Base-by-base conservation (phyloP, 2,797 vertebrate species). In the Epinephelus malabaricus region DNA sequence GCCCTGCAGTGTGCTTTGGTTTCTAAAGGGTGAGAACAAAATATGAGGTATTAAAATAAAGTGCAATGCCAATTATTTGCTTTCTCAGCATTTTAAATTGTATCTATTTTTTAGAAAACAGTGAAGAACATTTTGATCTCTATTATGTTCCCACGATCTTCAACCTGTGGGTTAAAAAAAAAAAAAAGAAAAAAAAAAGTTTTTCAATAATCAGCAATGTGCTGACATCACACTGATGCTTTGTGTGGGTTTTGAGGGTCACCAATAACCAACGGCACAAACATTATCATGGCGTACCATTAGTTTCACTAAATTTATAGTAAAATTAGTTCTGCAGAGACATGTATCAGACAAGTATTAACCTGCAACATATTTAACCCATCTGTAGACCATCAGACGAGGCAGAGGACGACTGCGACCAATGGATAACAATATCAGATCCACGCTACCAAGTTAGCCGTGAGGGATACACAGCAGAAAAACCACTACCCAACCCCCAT, bases 381-480 rank as follows among this genome's bases (percentile, higher is more conserved):
- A 72, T 74, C 61, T 62, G 69, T 25, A 62, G 34, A 61, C 4
- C 64, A 62, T 65, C 55, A 69, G 2, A 66, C 25, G 10, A 68
- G 65, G 40, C 67, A 46, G 47, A 69, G 34, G 25, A 79, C 15
- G 58, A 81, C 75, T 56, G 51, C 49, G 62, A 78, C 61, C 51
- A 70, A 53, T 75, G 50, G 23, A 73, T 50, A 76, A 69, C 17
- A 65, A 69, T 17, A 56, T 53, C 45, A 77, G 27, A 60, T 54
- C 18, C 47, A 70, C 38, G 45, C 73, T 64, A 58, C 63, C 17
- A 78, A 30, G 69, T 51, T 72, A 85, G 77, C 62, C 60, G 34
- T 53, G 17, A 74, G 59, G 63, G 59, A 69, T 40, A 73, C 55
- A 61, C 30, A 71, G 58, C 47, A 34, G 58, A 78, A 61, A 10